Percentiles rank a stretch among this genome's conserved stretches.
Evolutionary conservation across 2,888 invertebrate species (phyloP).

Genomic region (Geophilus truncorum): DNA sequence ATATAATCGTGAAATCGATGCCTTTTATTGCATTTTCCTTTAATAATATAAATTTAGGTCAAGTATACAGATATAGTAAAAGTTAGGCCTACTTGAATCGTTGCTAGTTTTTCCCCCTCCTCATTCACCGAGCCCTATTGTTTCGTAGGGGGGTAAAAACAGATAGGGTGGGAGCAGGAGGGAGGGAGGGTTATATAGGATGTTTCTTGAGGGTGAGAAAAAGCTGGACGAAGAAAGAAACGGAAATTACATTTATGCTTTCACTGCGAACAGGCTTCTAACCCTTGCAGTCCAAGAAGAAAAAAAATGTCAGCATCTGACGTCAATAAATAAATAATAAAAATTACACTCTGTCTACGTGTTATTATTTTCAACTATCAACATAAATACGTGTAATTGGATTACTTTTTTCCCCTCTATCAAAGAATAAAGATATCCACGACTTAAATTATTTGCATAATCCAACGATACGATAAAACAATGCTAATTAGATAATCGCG

Average conservation of each 20-base stretch:
- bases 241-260: conserved; percentile 15
- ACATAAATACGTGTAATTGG: too few relatives aligned
- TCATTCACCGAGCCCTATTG: not conserved
- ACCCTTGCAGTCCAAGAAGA: not conserved
- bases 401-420: too few relatives aligned
- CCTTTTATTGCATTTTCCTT: not conserved
- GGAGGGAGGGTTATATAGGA: not conserved
- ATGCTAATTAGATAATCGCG: too few relatives aligned
- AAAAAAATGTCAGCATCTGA: not conserved
- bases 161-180: not conserved
- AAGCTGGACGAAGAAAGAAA: conserved; percentile 12
- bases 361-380: too few relatives aligned
- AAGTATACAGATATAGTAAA: not conserved
- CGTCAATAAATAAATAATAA: not conserved
- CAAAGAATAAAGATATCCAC: too few relatives aligned
- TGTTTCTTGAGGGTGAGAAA: not conserved
- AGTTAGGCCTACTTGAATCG: not conserved
- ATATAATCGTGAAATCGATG: not conserved
- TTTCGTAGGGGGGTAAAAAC: conserved; percentile 16
- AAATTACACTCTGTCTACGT: not conserved
- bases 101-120: not conserved
- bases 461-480: too few relatives aligned
- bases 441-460: too few relatives aligned
- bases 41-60: not conserved
- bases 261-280: not conserved